Conservation (phyloP, 1,140 invertebrate genomes). For the Sminthurinus signatus region DNA sequence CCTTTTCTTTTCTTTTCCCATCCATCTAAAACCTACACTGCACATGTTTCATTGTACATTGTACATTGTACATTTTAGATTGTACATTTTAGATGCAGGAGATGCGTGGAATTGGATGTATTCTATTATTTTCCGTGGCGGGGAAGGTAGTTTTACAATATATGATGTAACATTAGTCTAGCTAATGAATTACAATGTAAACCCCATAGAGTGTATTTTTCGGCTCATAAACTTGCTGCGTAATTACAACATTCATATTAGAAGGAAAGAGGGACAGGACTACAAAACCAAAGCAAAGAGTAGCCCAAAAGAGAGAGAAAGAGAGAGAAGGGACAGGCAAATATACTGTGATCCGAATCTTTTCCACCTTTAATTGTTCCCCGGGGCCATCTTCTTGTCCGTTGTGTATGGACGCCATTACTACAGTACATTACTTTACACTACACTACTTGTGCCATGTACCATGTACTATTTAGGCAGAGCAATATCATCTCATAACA, state of each 20-base stretch:
- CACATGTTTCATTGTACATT: too few species aligned
- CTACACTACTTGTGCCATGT: too few species aligned
- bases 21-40: too few species aligned
- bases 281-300: background rate
- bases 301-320: background rate
- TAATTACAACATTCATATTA: slow-evolving; percentile 34
- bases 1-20: too few species aligned
- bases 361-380: slow-evolving; percentile 38
- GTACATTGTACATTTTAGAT: too few species aligned
- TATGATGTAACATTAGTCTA: too few species aligned
- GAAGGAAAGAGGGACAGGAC: slow-evolving; percentile 1
- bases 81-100: too few species aligned
- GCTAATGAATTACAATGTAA: slow-evolving; percentile 4
- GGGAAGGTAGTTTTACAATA: too few species aligned
- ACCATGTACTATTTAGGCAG: too few species aligned
- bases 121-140: too few species aligned
- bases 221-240: slow-evolving; percentile 33
- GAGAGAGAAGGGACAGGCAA: slow-evolving; percentile 6
- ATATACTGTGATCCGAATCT: slow-evolving; percentile 33
- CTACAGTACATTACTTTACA: background rate
- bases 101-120: too few species aligned
- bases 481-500: too few species aligned
- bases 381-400: slow-evolving; percentile 18
- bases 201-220: slow-evolving; percentile 26
- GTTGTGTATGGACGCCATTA: background rate